Percentiles rank a stretch among this genome's conserved stretches.
Evolutionary conservation across 2,797 vertebrate genomes (phyloP).

Genomic region (Coilia nasus): DNA sequence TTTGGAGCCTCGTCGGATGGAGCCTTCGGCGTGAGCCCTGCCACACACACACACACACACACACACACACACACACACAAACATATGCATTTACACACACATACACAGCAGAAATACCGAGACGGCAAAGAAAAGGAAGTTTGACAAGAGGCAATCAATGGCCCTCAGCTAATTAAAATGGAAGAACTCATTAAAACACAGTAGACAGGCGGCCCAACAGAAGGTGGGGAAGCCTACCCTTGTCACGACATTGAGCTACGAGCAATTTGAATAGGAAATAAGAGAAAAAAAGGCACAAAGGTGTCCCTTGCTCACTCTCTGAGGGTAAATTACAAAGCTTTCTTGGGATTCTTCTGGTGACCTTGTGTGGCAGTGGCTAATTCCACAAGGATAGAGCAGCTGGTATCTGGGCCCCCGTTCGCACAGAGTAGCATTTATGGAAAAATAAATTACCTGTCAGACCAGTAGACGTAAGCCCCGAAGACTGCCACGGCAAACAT

Average conservation of each 20-base stretch:
- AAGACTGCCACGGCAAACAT: conserved; percentile 87
- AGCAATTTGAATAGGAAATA: conserved; percentile 44
- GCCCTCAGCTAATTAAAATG: conserved; percentile 70
- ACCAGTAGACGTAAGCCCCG: conserved; percentile 90
- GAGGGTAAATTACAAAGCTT: conserved; percentile 54
- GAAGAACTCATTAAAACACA: conserved; percentile 67
- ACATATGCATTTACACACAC: neutral
- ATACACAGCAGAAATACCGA: too few relatives aligned
- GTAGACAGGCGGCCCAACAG: conserved; percentile 57
- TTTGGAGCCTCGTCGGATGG: conserved; percentile 84
- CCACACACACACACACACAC: conserved; percentile 34
- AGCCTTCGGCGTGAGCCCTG: conserved; percentile 88
- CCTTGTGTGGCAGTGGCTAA: conserved; percentile 71
- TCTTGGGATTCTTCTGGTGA: conserved; percentile 54
- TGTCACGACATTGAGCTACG: conserved; percentile 54
- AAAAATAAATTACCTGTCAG: conserved; percentile 93
- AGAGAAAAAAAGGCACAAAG: conserved; percentile 24
- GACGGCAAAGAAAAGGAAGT: conserved; percentile 54
- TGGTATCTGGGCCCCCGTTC: conserved; percentile 65
- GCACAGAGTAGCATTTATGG: conserved; percentile 73
- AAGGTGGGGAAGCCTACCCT: conserved; percentile 58
- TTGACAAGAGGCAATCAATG: conserved; percentile 68
- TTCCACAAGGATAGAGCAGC: conserved; percentile 71
- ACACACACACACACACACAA: neutral
- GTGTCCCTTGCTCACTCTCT: conserved; percentile 44